Conservation (phyloP, 2,888 invertebrate genomes). For the Ectropis crepuscularia region DNA sequence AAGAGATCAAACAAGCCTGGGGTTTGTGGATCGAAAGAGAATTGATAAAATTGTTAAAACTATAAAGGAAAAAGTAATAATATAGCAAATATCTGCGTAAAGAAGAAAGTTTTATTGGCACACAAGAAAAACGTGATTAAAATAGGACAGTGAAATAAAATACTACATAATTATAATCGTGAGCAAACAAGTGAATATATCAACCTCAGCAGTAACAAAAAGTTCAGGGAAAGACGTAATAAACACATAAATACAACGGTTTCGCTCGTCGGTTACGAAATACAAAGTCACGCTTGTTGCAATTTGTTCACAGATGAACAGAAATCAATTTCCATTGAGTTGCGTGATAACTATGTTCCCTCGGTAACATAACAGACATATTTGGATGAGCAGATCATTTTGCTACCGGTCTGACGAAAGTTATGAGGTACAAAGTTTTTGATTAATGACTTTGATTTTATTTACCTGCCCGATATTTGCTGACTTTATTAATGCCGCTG, state of each 20-base stretch:
- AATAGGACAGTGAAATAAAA: too few species aligned
- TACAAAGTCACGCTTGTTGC: conserved; percentile 50
- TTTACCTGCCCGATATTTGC: background rate
- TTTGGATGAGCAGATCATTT: conserved; percentile 21
- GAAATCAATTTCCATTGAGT: conserved; percentile 47
- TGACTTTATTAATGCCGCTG: too few species aligned
- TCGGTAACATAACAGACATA: conserved; percentile 32
- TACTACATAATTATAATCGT: too few species aligned
- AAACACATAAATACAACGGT: conserved; percentile 9
- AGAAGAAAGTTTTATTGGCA: too few species aligned
- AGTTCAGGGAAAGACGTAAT: conserved; percentile 9
- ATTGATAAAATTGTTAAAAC: too few species aligned
- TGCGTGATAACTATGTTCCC: conserved; percentile 47
- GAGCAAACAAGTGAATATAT: too few species aligned
- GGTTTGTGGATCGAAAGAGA: too few species aligned
- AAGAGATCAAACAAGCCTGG: too few species aligned
- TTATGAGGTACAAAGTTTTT: conserved; percentile 7
- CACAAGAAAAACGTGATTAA: too few species aligned
- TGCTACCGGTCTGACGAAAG: conserved; percentile 1
- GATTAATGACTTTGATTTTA: conserved; percentile 8
- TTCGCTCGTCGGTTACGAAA: conserved; percentile 45
- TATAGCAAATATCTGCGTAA: too few species aligned
- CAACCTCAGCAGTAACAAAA: background rate
- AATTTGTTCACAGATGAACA: conserved; percentile 43
- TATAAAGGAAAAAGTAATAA: too few species aligned